These are phyloP conservation scores for Eolophus roseicapilla DNA, from an alignment of 2,113 vertebrate species.

Conservation along the genomic window DNA sequence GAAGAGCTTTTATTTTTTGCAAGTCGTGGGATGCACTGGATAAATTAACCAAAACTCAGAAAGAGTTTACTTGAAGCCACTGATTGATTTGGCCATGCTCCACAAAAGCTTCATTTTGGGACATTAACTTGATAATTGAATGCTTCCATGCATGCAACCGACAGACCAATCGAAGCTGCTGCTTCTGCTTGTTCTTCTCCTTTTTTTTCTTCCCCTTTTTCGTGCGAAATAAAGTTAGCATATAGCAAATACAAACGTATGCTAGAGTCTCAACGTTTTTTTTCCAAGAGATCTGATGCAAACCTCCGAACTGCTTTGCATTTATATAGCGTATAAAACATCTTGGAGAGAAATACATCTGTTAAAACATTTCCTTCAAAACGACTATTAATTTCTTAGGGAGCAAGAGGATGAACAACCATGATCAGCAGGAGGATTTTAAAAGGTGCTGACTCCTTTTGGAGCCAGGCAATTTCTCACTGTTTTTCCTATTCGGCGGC, in stretches of 20 bases:
- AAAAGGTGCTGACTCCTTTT: neutral
- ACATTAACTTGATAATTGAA: neutral
- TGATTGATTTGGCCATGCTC: neutral
- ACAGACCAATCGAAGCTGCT: neutral
- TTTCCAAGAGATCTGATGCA: neutral
- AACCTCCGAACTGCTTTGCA: neutral
- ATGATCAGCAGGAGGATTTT: neutral
- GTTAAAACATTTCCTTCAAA: constrained; percentile 10
- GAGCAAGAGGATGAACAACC: neutral
- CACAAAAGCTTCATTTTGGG: neutral
- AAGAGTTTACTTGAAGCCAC: neutral
- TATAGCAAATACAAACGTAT: neutral
- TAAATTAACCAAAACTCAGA: neutral
- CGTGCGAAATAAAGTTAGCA: neutral
- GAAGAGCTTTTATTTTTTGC: neutral
- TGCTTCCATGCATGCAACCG: neutral
- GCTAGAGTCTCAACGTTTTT: neutral
- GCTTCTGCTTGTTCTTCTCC: neutral
- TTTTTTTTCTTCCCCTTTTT: neutral
- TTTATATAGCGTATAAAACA: constrained; percentile 2
- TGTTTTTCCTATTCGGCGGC: neutral
- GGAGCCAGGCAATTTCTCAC: neutral
- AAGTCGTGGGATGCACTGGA: neutral
- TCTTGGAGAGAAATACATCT: neutral
- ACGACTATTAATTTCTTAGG: neutral